These are phyloP conservation scores for Cheilosia soror DNA, from an alignment of 2,888 invertebrate species.

Conservation along the genomic window DNA sequence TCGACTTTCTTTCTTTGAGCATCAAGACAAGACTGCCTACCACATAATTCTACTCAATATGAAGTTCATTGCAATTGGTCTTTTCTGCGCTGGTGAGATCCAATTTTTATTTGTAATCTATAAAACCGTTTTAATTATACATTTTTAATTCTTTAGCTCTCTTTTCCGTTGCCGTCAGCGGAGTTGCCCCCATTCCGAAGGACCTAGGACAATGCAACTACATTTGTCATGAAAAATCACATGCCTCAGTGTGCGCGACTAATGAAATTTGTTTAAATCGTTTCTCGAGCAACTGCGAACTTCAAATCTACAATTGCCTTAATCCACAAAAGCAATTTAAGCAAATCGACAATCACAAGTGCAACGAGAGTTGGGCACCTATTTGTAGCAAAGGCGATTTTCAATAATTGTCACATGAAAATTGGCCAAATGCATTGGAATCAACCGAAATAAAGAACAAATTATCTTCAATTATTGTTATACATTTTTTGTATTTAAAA, in stretches of 20 bases:
- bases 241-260: constrained; percentile 78
- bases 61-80: too few relatives aligned
- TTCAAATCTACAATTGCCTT: constrained; percentile 80
- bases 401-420: neutral
- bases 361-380: constrained; percentile 64
- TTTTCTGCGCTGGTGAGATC: too few relatives aligned
- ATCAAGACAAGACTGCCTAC: too few relatives aligned
- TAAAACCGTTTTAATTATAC: too few relatives aligned
- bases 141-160: neutral
- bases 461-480: too few relatives aligned
- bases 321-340: constrained; percentile 79
- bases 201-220: constrained; percentile 45
- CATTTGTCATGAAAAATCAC: constrained; percentile 48
- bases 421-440: too few relatives aligned
- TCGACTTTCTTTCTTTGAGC: too few relatives aligned
- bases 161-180: constrained; percentile 27
- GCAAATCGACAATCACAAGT: constrained; percentile 77
- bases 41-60: too few relatives aligned
- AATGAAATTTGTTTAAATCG: constrained; percentile 80
- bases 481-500: too few relatives aligned
- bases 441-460: neutral
- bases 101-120: too few relatives aligned
- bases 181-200: constrained; percentile 38
- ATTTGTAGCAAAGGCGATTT: constrained; percentile 54
- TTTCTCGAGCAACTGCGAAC: constrained; percentile 80